These are phyloP conservation scores for Eptesicus fuscus DNA, from an alignment of 2,113 vertebrate species.

Conservation along the genomic window DNA sequence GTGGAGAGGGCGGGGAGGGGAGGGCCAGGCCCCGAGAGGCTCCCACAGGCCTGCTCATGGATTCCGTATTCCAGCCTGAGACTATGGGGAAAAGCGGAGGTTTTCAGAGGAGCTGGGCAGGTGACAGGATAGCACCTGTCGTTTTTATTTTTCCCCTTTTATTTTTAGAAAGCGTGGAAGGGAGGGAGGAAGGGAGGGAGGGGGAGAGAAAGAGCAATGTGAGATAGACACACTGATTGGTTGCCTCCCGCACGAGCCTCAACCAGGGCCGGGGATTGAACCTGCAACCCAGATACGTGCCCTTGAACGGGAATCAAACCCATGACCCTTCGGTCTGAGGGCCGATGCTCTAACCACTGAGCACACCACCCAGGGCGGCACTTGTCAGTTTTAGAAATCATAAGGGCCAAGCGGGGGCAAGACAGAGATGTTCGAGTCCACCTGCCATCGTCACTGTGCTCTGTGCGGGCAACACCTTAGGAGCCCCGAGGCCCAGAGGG, in stretches of 20 bases:
- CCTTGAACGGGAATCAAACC: no score
- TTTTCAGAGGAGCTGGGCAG: not conserved
- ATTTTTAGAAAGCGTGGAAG: not conserved
- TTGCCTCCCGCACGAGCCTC: no score
- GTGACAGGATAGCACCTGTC: not conserved
- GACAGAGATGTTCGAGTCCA: no score
- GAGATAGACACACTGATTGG: no score
- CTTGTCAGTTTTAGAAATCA: not conserved
- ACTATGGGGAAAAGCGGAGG: not conserved
- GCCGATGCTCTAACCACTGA: no score
- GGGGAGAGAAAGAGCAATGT: no score
- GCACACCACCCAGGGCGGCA: not conserved
- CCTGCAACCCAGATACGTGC: no score
- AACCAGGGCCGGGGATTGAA: no score
- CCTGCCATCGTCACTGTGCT: not conserved
- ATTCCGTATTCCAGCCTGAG: not conserved
- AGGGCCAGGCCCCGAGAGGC: accelerated
- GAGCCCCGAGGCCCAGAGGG: no score
- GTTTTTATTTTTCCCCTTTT: not conserved
- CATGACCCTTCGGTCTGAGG: no score
- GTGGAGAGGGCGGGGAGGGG: not conserved
- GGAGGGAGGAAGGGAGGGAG: no score
- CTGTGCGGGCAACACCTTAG: not conserved
- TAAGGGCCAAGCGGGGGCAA: not conserved
- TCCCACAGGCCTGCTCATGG: not conserved